Evolutionary conservation across 2,888 invertebrate genomes (phyloP).

Genomic region (Philonicus albiceps): DNA sequence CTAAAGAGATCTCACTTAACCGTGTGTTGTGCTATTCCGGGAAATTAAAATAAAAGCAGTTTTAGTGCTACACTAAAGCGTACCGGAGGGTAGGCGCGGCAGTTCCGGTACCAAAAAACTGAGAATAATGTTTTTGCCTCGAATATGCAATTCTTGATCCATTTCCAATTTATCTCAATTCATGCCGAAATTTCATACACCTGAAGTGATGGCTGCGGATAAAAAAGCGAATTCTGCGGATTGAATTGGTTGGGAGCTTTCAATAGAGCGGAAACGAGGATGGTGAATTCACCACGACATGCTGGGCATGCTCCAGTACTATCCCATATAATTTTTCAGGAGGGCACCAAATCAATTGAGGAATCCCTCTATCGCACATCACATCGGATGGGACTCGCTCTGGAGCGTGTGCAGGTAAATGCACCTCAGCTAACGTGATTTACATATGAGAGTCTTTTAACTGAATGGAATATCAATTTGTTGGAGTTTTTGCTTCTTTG

Average conservation of each 20-base stretch:
- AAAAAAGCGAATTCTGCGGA: not conserved
- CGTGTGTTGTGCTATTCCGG: not conserved
- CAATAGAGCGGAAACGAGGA: constrained; percentile 34
- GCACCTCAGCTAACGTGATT: constrained; percentile 32
- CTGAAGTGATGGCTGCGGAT: constrained; percentile 16
- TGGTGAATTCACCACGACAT: constrained; percentile 18
- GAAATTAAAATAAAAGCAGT: not conserved
- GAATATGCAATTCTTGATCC: constrained; percentile 28
- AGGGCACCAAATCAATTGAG: constrained; percentile 25
- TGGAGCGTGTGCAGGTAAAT: constrained; percentile 14
- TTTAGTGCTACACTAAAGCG: not conserved
- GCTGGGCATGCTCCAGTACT: not conserved
- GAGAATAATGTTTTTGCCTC: constrained; percentile 1
- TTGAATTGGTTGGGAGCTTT: constrained; percentile 15
- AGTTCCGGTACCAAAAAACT: not conserved
- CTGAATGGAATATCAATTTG: constrained; percentile 37
- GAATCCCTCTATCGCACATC: not conserved
- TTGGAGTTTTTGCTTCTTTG: constrained; percentile 12
- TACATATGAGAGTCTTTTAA: constrained; percentile 28
- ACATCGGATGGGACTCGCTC: not conserved
- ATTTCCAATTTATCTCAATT: constrained; percentile 34
- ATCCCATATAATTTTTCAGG: constrained; percentile 27
- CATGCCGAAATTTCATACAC: constrained; percentile 24
- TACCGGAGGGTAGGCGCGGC: not conserved
- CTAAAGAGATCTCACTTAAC: not conserved